Percentiles rank a stretch among this genome's conserved stretches.
phyloP scores from a whole-genome alignment of 1,140 invertebrate genomes.

The Drosophila repletoides region DNA sequence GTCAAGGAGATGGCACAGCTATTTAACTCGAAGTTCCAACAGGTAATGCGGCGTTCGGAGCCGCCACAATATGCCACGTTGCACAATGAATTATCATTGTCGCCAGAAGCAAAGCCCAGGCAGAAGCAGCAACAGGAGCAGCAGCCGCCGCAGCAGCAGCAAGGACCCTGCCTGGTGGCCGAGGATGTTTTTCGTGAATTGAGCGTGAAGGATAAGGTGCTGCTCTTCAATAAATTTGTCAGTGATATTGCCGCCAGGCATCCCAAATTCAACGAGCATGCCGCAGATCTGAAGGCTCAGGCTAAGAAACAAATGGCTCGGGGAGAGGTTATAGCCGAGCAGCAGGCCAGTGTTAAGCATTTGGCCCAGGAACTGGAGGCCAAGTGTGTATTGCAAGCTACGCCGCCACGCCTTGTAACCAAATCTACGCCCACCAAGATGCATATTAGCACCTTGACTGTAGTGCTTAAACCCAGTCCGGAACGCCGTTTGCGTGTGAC shows the following conservation, averaged over 20 bases:
- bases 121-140: neutral
- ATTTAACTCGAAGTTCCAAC: conserved; percentile 67
- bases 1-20: conserved; percentile 74
- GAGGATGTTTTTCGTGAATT: conserved; percentile 73
- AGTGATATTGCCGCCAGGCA: conserved; percentile 68
- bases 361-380: conserved; percentile 67
- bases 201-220: conserved; percentile 72
- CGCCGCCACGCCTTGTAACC: neutral
- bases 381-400: conserved; percentile 45
- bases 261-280: conserved; percentile 68
- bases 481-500: conserved; percentile 25
- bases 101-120: conserved; percentile 27
- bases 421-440: conserved; percentile 9
- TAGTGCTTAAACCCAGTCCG: conserved; percentile 64
- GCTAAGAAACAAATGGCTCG: conserved; percentile 63
- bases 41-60: conserved; percentile 52
- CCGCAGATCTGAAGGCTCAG: conserved; percentile 47
- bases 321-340: conserved; percentile 62
- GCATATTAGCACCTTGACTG: conserved; percentile 71
- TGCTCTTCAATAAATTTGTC: conserved; percentile 74
- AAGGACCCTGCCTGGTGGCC: conserved; percentile 58
- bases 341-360: conserved; percentile 66
- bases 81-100: conserved; percentile 58
- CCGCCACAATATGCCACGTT: conserved; percentile 46
- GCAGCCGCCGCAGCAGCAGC: neutral